phyloP scores from a whole-genome alignment of 2,113 vertebrate species.

The Lophochroa leadbeateri region DNA sequence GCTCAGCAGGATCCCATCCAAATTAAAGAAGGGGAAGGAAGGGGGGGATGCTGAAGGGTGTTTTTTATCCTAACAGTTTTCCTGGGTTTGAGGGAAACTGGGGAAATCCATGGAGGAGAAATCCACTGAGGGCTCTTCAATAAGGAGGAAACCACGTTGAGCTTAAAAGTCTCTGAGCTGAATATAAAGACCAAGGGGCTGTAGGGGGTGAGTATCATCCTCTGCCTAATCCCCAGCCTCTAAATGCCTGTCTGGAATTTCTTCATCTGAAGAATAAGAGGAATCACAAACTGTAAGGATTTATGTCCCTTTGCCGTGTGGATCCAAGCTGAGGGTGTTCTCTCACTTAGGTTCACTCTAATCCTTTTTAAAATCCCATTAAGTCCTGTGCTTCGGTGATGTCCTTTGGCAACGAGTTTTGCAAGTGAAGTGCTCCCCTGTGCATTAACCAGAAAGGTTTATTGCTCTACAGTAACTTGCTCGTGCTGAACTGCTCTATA shows the following conservation, averaged over 20 bases:
- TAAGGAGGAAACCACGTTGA: neutral
- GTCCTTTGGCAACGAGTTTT: slow-evolving; percentile 49
- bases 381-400: slow-evolving; percentile 11
- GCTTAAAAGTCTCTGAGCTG: neutral
- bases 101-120: neutral
- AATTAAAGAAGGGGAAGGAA: neutral
- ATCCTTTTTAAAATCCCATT: slow-evolving; percentile 24
- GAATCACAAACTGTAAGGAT: neutral
- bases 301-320: neutral
- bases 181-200: neutral
- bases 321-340: slow-evolving; percentile 17
- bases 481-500: neutral
- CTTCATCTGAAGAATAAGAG: neutral
- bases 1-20: neutral
- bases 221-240: neutral
- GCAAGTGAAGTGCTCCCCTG: neutral
- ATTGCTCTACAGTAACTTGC: neutral
- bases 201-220: neutral
- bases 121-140: neutral
- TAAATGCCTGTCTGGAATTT: neutral
- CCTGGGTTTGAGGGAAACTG: neutral
- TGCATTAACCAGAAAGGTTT: slow-evolving; percentile 13
- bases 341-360: neutral
- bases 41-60: neutral
- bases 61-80: neutral